Base-by-base conservation (phyloP, 2,888 invertebrate species). In the Rhodophaea formosa region DNA sequence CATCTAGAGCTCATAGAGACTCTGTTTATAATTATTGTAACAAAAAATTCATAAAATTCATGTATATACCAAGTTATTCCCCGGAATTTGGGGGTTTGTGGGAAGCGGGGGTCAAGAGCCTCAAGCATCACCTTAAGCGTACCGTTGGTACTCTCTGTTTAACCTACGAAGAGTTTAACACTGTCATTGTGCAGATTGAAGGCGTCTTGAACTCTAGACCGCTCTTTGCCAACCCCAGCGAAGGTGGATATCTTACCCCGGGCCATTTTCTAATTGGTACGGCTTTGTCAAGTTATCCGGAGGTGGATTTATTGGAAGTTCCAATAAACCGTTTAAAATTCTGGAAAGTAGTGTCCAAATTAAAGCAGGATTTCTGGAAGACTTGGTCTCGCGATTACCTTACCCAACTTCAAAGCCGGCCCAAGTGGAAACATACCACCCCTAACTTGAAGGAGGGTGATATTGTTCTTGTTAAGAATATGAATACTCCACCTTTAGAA, bases 311-410 rank as follows among this genome's bases (percentile, higher is more conserved):
- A 10, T 54, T 57, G 29, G 45, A 63, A 23, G 43, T 29, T 43
- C 17, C 51, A 51, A 51, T 62, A 43, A 57, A 64, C 12, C 57
- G 60, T 39, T 51, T 65, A 30, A 62, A 59, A 45, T 65, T 60
- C 55, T 65, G 62, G 62, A 32, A 60, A 15, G 32, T 58, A 59
- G 44, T 42, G 1, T n/a, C 8, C 8, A 44, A 56, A 49, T 63
- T 17, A 61, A 62, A 53, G 12, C 62, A 65, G 55, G 57, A 63
- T 46, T 61, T 63, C 12, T 65, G 65, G 63, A 63, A 63, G 17
- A 52, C 39, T 6, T 65, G 65, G 62, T 62, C 56, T 3, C 46
- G 14, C 8, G 57, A 59, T 14, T 64, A 64, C 57, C 49, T 62
- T 12, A 60, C 62, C 14, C 54, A 53, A 7, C 45, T 62, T 10